phyloP scores from a whole-genome alignment of 2,113 vertebrate genomes.

The Alces alces region DNA sequence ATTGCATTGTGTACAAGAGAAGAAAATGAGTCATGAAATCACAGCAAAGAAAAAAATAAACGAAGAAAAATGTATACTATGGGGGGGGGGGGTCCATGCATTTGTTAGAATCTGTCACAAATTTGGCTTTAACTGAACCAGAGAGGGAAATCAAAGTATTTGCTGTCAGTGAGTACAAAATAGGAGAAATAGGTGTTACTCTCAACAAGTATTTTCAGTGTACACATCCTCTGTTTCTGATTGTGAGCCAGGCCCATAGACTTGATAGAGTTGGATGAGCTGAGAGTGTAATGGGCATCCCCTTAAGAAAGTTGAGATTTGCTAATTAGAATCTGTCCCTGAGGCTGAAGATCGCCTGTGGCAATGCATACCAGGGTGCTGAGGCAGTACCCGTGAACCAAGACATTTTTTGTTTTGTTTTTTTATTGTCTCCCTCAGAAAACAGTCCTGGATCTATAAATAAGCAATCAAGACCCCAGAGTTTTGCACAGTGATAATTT shows the following conservation, averaged over 20 bases:
- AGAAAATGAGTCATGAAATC: constrained; percentile 46
- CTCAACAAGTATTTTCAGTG: background rate
- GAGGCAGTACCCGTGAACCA: background rate
- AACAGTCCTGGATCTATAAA: background rate
- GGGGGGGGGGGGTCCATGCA: background rate
- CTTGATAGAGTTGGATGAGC: background rate
- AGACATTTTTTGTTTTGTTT: background rate
- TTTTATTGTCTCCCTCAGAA: background rate
- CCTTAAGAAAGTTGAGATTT: background rate
- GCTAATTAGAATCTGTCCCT: background rate
- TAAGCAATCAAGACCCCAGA: background rate
- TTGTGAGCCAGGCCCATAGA: background rate
- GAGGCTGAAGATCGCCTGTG: background rate
- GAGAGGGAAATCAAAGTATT: background rate
- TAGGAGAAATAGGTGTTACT: background rate
- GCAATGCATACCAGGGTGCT: background rate
- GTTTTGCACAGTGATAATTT: background rate
- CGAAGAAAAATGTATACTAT: background rate
- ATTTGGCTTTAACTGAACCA: background rate
- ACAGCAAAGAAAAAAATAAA: background rate
- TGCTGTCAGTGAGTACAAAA: background rate
- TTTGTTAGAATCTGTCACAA: background rate
- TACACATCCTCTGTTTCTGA: background rate
- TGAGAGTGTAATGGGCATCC: background rate
- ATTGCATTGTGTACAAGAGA: constrained; percentile 6